Base-by-base conservation (phyloP, 2,888 invertebrate species). In the Epirrita christyi region DNA sequence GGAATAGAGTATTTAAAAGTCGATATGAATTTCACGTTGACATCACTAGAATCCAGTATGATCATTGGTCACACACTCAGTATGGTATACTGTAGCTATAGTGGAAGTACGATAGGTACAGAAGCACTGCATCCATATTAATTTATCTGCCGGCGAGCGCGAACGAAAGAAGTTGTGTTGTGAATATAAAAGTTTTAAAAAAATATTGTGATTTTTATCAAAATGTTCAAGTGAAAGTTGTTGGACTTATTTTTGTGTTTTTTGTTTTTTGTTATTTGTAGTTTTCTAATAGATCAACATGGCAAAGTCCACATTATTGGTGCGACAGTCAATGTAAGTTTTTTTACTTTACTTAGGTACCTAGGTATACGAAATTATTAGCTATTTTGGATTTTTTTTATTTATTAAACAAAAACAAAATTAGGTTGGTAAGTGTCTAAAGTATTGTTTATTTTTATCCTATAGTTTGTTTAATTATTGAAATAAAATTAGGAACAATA, bases 301-400 rank as follows among this genome's bases (percentile, higher is more conserved):
- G 82, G 71, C 81, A 47, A 83, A 81, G 61, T 64, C 81, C 11
- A 68, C 77, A 7, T 53, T 78, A 43, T 55, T 83, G 38, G 64
- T 82, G 48, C 82, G 82, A 9, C 80, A 82, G 66, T 70, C 78
- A 0, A 41, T 83, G 82, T 83, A 64, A 87, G 87, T 83, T 32
- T 32, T 32, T 21, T 21, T 21, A 21, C 21, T 21, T 21, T 21
- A 21, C 21, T 4, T 21, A 21, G 2, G 2, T 21, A 21, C 21
- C 21, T 3, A 21, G 2, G 2, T 21, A 21, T 21, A 21, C 4
- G 2, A 21, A 21, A 4, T 21, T 21, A 21, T 21, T 21, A 21
- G 21, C n/a, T n/a, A n/a, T n/a, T n/a, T n/a, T n/a, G n/a, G n/a
- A n/a, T n/a, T n/a, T n/a, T n/a, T n/a, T n/a, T n/a, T n/a, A n/a